Percentiles rank a stretch among this genome's conserved stretches.
Evolutionary conservation across 2,888 invertebrate species (phyloP).

Genomic region (Helleia helle): DNA sequence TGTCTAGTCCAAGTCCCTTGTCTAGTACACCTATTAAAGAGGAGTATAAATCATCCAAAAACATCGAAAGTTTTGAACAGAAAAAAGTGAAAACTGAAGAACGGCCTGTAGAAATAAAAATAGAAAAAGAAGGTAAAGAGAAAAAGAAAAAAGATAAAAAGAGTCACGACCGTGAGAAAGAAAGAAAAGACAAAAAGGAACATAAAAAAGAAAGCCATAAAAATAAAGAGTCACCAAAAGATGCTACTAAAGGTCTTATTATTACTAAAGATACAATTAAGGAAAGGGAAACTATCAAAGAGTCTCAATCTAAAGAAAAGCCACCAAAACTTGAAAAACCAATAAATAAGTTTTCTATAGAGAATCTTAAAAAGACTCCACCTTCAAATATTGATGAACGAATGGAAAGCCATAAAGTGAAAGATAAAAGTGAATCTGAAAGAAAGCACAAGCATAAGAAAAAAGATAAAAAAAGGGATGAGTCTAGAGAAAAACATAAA

Average conservation of each 20-base stretch:
- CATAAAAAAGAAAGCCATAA: constrained; percentile 74
- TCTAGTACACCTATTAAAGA: constrained; percentile 63
- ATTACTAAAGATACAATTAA: constrained; percentile 48
- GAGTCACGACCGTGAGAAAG: constrained; percentile 77
- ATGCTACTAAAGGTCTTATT: constrained; percentile 35
- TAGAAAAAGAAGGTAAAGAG: constrained; percentile 72
- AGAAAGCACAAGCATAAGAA: constrained; percentile 77
- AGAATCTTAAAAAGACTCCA: constrained; percentile 63
- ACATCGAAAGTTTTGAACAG: constrained; percentile 41
- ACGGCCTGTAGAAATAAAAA: constrained; percentile 67
- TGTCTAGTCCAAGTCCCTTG: constrained; percentile 46
- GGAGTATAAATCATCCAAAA: constrained; percentile 51
- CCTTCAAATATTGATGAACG: constrained; percentile 51
- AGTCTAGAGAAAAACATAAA: constrained; percentile 76
- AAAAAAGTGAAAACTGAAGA: constrained; percentile 65
- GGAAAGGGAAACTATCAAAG: constrained; percentile 46
- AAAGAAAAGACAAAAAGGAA: constrained; percentile 72
- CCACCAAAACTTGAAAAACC: constrained; percentile 49
- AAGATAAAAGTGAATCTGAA: constrained; percentile 68
- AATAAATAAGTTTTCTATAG: constrained; percentile 62
- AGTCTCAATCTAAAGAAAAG: constrained; percentile 51
- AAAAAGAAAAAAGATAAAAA: constrained; percentile 77
- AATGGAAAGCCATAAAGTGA: constrained; percentile 49
- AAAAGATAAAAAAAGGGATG: constrained; percentile 78
- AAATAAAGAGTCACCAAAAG: constrained; percentile 57